Base-by-base conservation (phyloP, 2,797 vertebrate genomes). In the Acanthopagrus latus region DNA sequence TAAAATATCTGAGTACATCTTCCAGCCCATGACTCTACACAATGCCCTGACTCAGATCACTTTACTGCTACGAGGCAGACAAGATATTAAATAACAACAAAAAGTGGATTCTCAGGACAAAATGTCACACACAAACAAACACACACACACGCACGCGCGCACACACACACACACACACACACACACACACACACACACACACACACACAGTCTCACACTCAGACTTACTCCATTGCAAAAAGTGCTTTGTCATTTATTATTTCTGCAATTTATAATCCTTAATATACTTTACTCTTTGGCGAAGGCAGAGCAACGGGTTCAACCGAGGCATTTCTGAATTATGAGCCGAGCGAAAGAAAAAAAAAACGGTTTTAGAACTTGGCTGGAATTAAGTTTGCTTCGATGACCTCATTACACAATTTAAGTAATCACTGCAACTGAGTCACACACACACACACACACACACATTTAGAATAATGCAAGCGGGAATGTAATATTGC, bases 371-470 rank as follows among this genome's bases (percentile, higher is more conserved):
- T 89, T 90, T 71, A 92, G 74, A 92, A 84, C 85, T 90, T 92
- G 90, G 91, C 91, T 91, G 56, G 29, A 85, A 79, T 88, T 74
- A 89, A 84, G 86, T 89, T 91, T 80, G 81, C 82, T 87, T 88
- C 82, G 80, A 92, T 94, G 85, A 92, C 87, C 76, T 94, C 87
- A 92, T 92, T 87, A 88, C 78, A 81, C 83, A 87, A 89, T 92
- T 87, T 83, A 90, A 89, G 87, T 92, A 92, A 92, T 91, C 88
- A 90, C 89, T 91, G 89, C 81, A 81, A 79, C 83, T 51, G 74
- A 87, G 74, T 82, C 82, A 68, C 82, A 68, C 83, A 66, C 81
- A 64, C 64, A 74, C 81, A 84, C 62, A 75, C 82, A 82, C 78
- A 72, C 81, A 64, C 64, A 72, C 81, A 84, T 90, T 91, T 82